phyloP scores from a whole-genome alignment of 2,113 vertebrate genomes.

The Cebidichthys violaceus region DNA sequence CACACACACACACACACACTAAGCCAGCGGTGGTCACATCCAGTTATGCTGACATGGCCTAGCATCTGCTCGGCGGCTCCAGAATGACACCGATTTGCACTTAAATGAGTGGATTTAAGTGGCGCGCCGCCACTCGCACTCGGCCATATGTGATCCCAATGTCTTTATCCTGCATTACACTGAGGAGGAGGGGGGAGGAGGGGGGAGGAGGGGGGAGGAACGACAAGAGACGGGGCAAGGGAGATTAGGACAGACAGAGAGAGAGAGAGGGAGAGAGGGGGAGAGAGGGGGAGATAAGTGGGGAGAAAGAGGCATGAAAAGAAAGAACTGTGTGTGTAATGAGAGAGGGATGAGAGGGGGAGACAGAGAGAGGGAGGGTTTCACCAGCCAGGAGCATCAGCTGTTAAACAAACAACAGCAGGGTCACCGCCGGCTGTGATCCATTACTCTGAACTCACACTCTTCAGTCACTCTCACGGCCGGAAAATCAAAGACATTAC shows the following conservation, averaged over 20 bases:
- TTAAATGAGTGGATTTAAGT: conserved; percentile 96
- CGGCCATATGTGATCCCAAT: conserved; percentile 93
- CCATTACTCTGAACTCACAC: too few species aligned
- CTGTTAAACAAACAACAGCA: not conserved
- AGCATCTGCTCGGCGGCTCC: conserved; percentile 77
- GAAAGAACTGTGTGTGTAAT: conserved; percentile 64
- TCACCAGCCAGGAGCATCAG: not conserved
- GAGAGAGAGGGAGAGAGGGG: not conserved
- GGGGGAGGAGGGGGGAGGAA: conserved; percentile 70
- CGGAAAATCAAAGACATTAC: not conserved
- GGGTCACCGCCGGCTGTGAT: not conserved
- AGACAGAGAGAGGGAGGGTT: not conserved
- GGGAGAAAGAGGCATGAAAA: conserved; percentile 26
- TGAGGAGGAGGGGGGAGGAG: conserved; percentile 41
- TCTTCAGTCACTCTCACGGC: too few species aligned
- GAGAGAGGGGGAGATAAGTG: conserved; percentile 6
- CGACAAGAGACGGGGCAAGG: conserved; percentile 35
- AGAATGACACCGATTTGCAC: conserved; percentile 92
- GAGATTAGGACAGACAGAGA: conserved; percentile 53
- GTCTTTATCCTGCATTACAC: conserved; percentile 92
- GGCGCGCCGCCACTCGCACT: conserved; percentile 91
- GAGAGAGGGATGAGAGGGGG: conserved; percentile 41
- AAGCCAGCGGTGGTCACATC: conserved; percentile 65
- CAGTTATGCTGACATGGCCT: conserved; percentile 77
- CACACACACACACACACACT: conserved; percentile 39